These are phyloP conservation scores for Drosophila chauvacae DNA, from an alignment of 1,140 invertebrate genomes.

Conservation along the genomic window DNA sequence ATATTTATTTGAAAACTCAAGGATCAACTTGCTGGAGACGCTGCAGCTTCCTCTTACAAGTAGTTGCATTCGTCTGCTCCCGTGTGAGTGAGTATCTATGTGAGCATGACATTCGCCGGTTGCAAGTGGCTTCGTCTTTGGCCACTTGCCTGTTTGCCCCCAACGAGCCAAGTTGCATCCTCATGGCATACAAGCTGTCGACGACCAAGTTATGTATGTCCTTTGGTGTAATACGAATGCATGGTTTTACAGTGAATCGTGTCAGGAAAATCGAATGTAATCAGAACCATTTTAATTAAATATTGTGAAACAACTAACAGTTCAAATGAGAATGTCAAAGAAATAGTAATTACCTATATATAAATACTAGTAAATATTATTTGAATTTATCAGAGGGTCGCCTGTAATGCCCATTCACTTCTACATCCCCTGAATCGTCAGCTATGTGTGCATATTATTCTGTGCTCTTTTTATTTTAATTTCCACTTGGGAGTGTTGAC, in stretches of 20 bases:
- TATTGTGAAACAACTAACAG: background rate
- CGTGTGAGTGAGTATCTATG: constrained; percentile 43
- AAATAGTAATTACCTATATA: background rate
- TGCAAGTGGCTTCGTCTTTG: constrained; percentile 58
- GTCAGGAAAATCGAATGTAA: background rate
- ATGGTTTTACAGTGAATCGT: constrained; percentile 29
- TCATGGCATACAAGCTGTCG: constrained; percentile 57
- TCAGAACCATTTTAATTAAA: background rate
- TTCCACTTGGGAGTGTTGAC: constrained; percentile 53
- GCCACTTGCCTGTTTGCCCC: constrained; percentile 13
- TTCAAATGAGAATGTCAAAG: background rate
- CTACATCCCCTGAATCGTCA: background rate
- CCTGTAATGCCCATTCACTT: constrained; percentile 1
- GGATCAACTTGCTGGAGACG: constrained; percentile 59
- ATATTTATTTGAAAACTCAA: constrained; percentile 75
- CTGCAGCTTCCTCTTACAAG: constrained; percentile 37
- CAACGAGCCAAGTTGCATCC: constrained; percentile 50
- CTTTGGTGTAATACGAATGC: constrained; percentile 55
- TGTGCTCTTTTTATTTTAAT: constrained; percentile 52
- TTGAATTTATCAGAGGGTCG: background rate
- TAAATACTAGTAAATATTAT: no score
- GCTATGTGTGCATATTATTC: constrained; percentile 17
- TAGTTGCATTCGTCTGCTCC: constrained; percentile 15
- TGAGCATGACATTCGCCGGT: constrained; percentile 75
- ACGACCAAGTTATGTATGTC: constrained; percentile 67